phyloP scores from a whole-genome alignment of 2,797 vertebrate genomes.

The Myripristis murdjan region DNA sequence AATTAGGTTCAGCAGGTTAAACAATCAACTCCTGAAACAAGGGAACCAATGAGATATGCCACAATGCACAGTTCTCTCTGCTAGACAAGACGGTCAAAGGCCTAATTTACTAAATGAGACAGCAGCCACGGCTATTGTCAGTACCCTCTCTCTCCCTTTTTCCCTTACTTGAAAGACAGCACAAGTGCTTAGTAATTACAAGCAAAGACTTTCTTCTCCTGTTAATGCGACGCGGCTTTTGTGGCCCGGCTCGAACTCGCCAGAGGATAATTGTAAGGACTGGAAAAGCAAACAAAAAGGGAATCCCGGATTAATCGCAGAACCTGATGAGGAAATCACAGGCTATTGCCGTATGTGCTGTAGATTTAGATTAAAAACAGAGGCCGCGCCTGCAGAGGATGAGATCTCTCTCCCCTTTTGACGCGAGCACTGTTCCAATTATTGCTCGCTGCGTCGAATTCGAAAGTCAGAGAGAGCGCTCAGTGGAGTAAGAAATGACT shows the following conservation, averaged over 20 bases:
- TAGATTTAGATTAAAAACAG: constrained; percentile 42
- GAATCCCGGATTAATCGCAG: constrained; percentile 38
- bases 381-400: constrained; percentile 8
- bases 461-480: constrained; percentile 44
- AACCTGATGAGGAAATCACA: constrained; percentile 22
- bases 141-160: neutral
- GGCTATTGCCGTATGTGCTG: constrained; percentile 17
- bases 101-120: constrained; percentile 73
- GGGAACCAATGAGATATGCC: constrained; percentile 50
- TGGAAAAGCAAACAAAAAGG: constrained; percentile 34
- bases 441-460: constrained; percentile 38
- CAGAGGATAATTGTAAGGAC: constrained; percentile 24
- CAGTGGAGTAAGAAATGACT: constrained; percentile 26
- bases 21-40: constrained; percentile 65
- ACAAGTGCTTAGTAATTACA: constrained; percentile 39
- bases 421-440: constrained; percentile 48
- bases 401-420: constrained; percentile 50
- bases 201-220: constrained; percentile 24
- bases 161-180: constrained; percentile 33
- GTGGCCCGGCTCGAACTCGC: constrained; percentile 8
- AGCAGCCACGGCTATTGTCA: constrained; percentile 49
- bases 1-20: constrained; percentile 74
- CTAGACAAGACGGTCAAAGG: constrained; percentile 61
- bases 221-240: constrained; percentile 42
- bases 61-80: constrained; percentile 41